phyloP scores from a whole-genome alignment of 2,113 vertebrate species.

The Progne subis region DNA sequence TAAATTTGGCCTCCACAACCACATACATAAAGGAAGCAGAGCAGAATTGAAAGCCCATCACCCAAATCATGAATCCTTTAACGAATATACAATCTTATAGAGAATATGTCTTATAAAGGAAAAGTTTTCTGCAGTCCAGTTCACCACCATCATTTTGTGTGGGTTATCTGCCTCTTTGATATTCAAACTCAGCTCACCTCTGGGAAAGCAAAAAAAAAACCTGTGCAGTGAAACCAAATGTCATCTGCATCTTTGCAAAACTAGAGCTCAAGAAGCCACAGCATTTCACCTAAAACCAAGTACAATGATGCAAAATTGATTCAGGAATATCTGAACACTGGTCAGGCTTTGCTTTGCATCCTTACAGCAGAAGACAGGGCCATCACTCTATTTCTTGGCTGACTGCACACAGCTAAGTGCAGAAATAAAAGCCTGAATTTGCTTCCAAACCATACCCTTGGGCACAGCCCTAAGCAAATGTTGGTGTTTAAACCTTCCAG shows the following conservation, averaged over 20 bases:
- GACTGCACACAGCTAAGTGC: not conserved
- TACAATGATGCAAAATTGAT: not conserved
- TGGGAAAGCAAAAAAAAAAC: not conserved
- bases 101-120: not conserved
- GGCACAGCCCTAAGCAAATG: conserved; percentile 47
- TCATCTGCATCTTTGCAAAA: not conserved
- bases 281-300: not conserved
- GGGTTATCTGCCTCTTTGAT: not conserved
- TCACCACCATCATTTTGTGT: not conserved
- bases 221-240: not conserved
- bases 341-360: not conserved
- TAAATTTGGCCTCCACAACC: not conserved
- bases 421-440: not conserved
- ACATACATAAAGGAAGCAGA: not conserved
- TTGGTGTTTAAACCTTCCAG: conserved; percentile 28
- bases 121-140: not conserved
- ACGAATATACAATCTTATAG: not conserved
- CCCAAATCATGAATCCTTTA: not conserved
- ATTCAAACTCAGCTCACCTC: not conserved
- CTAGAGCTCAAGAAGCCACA: not conserved
- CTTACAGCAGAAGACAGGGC: accelerated
- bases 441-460: not conserved
- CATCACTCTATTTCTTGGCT: not conserved
- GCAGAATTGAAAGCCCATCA: accelerated
- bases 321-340: not conserved